Percentiles rank a stretch among this genome's conserved stretches.
Conservation (phyloP, 2,888 invertebrate species). For the Caenorhabditis macrosperma region DNA sequence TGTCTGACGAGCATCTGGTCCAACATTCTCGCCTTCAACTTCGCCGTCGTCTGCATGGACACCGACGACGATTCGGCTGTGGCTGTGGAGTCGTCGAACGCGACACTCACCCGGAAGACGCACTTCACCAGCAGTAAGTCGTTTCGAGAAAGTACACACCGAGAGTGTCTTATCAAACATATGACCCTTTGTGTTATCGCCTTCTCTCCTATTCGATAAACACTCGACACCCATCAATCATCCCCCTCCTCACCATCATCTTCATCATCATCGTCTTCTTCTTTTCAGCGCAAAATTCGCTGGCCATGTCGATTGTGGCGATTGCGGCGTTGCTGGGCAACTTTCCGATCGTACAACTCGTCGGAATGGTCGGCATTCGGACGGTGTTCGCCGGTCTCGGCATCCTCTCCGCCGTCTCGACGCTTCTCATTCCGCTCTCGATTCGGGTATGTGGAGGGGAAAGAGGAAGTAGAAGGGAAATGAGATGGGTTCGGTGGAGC, state of each 20-base stretch:
- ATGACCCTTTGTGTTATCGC: slow-evolving; percentile 39
- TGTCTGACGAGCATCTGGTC: slow-evolving; percentile 79
- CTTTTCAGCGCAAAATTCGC: slow-evolving; percentile 68
- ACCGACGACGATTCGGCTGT: slow-evolving; percentile 45
- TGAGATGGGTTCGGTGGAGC: too few relatives aligned
- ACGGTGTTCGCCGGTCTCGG: slow-evolving; percentile 76
- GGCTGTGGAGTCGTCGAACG: neutral
- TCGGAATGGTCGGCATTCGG: slow-evolving; percentile 76
- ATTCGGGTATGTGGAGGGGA: slow-evolving; percentile 62
- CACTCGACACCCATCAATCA: slow-evolving; percentile 45
- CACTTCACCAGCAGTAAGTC: slow-evolving; percentile 58
- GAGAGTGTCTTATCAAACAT: slow-evolving; percentile 13
- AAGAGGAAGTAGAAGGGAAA: neutral
- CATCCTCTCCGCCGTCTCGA: slow-evolving; percentile 74
- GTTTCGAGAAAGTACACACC: neutral
- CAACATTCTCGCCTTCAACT: slow-evolving; percentile 79
- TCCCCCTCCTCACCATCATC: too few relatives aligned
- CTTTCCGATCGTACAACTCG: slow-evolving; percentile 75
- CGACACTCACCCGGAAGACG: slow-evolving; percentile 15
- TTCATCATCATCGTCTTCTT: neutral
- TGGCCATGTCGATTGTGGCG: slow-evolving; percentile 76
- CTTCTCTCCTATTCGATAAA: slow-evolving; percentile 12
- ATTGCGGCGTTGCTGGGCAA: slow-evolving; percentile 76
- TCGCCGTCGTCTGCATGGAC: slow-evolving; percentile 78
- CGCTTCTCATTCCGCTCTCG: slow-evolving; percentile 73